phyloP scores from a whole-genome alignment of 37 sponge, comb jelly and placozoan genomes.

The Halichondria panicea region DNA sequence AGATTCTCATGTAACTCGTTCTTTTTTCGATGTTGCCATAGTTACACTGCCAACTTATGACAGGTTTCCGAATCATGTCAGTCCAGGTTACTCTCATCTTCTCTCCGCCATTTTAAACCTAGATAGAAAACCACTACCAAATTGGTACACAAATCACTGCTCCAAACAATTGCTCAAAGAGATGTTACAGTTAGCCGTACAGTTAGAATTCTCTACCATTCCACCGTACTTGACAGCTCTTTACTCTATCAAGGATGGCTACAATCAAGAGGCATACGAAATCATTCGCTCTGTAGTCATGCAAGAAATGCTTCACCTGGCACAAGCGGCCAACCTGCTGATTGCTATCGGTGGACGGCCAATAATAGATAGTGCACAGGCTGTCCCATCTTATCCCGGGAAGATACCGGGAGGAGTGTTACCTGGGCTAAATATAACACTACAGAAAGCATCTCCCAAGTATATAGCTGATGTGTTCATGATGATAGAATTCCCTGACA shows the following conservation, averaged over 20 bases:
- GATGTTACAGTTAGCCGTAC: slow-evolving; percentile 35
- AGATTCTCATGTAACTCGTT: too few relatives aligned
- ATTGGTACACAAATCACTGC: too few relatives aligned
- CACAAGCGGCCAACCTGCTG: slow-evolving; percentile 52
- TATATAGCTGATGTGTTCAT: slow-evolving; percentile 53
- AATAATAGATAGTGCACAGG: slow-evolving; percentile 24
- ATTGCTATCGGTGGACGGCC: slow-evolving; percentile 50
- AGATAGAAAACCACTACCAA: too few relatives aligned
- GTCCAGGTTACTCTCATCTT: too few relatives aligned
- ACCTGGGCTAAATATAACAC: slow-evolving; percentile 17
- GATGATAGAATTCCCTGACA: slow-evolving; percentile 41
- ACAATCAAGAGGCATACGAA: slow-evolving; percentile 33
- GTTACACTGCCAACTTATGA: too few relatives aligned
- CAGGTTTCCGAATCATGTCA: too few relatives aligned
- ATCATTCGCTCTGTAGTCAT: slow-evolving; percentile 32
- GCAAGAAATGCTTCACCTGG: slow-evolving; percentile 68
- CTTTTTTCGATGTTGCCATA: too few relatives aligned
- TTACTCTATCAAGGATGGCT: slow-evolving; percentile 48
- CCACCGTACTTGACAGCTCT: slow-evolving; percentile 55
- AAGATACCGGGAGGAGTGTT: slow-evolving; percentile 51
- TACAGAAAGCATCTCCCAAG: slow-evolving; percentile 21
- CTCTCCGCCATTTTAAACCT: too few relatives aligned
- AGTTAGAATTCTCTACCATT: slow-evolving; percentile 50
- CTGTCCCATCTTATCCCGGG: slow-evolving; percentile 26
- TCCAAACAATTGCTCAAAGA: neutral